phyloP scores from a whole-genome alignment of 1,140 invertebrate genomes.

The Platyscapa corneri region DNA sequence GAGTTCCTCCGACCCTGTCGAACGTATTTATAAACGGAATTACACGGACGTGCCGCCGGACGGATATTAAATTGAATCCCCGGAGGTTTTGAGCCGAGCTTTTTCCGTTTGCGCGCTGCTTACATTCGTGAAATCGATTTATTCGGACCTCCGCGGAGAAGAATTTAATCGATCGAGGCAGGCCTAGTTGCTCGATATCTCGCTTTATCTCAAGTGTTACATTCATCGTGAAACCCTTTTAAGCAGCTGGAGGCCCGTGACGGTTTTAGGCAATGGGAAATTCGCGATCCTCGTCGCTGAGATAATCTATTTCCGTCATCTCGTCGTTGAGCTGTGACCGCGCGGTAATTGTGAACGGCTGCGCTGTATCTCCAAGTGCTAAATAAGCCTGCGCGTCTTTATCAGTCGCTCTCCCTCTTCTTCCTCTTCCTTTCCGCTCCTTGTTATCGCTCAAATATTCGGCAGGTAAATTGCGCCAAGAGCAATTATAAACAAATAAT shows the following conservation, averaged over 20 bases:
- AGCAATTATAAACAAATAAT: too few species aligned
- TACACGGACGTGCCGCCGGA: not conserved
- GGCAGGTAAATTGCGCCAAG: not conserved
- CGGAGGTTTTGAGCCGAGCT: too few species aligned
- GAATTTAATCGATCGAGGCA: not conserved
- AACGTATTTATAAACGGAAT: not conserved
- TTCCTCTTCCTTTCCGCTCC: not conserved
- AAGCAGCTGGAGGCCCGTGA: not conserved
- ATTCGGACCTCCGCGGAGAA: not conserved
- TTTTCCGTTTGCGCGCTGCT: too few species aligned
- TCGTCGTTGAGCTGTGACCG: not conserved
- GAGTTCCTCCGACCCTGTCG: not conserved
- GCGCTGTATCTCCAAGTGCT: constrained; percentile 28
- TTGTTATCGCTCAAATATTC: not conserved
- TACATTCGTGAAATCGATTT: too few species aligned
- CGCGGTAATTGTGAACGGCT: constrained; percentile 24
- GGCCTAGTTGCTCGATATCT: not conserved
- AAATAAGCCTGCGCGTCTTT: not conserved
- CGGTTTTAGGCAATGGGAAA: constrained; percentile 14
- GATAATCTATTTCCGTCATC: constrained; percentile 38
- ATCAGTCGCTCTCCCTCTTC: too few species aligned
- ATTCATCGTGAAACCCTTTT: constrained; percentile 14
- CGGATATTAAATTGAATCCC: not conserved
- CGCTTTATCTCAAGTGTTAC: not conserved
- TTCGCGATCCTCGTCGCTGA: not conserved